Evolutionary conservation across 2,797 vertebrate species (phyloP), one percentile per base, ranked within the genome.

Genomic region (Danio albolineatus): DNA sequence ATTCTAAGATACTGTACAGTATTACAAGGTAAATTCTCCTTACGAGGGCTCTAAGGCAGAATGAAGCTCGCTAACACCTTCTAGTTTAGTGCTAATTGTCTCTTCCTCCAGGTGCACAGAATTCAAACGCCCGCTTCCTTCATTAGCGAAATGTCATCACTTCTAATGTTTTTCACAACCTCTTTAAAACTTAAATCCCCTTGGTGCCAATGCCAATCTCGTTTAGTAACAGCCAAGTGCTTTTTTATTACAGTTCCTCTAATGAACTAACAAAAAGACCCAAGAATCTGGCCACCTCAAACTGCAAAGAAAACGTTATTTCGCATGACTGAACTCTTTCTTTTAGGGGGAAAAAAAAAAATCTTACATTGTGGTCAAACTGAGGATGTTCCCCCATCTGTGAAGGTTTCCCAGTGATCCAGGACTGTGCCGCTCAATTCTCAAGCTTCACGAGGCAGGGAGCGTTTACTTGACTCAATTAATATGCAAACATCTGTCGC

Each of bases 401-500:
- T 56, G 21, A 79, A 72, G 69, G 48, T 72, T 79, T 79, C 62
- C 59, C 38, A 41, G 38, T 72, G 10, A 72, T 54, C 36, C 57
- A 41, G 19, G 69, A 69, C 59, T 44, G 60, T 4, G 21, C 19
- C 9, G 12, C 49, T 46, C 48, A 72, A 72, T 79, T 79, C 59
- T 73, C 59, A 54, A 72, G 59, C 77, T 72, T 72, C 77, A 79
- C 14, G 36, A 79, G 70, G 59, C 67, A 71, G 57, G 0, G 46
- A 51, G 46, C 10, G 39, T 57, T 36, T 79, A 61, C 56, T 79
- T 62, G 46, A 79, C 69, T 86, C 86, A 80, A 90, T 93, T 91
- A 90, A 90, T 86, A 92, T 92, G 91, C 90, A 88, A 93, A 92
- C 92, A 93, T 93, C 92, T 92, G 91, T 87, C 83, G 82, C 69